Evolutionary conservation across 23 tunicate genomes (phyloP).

Genomic region (Halocynthia roretzi): DNA sequence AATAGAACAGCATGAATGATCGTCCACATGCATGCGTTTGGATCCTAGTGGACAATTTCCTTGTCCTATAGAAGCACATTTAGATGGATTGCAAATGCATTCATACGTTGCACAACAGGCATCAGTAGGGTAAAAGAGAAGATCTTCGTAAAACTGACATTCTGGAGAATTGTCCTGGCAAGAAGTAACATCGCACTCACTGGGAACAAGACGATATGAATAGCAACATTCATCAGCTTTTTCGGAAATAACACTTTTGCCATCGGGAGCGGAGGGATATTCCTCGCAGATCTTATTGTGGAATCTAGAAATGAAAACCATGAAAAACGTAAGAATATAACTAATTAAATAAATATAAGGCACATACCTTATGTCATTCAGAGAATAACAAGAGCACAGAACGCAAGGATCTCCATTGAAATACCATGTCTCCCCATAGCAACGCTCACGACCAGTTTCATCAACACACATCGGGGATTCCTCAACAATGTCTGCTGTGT

Average conservation of each 20-base stretch:
- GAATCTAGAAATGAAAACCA: neutral
- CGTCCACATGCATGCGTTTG: too few relatives aligned
- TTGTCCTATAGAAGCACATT: too few relatives aligned
- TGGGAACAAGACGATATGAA: slow-evolving; percentile 38
- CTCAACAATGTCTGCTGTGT: too few relatives aligned
- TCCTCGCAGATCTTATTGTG: neutral
- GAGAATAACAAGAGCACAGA: slow-evolving; percentile 36
- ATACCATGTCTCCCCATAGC: slow-evolving; percentile 90
- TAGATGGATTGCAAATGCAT: slow-evolving; percentile 48
- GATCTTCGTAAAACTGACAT: slow-evolving; percentile 56
- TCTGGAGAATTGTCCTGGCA: slow-evolving; percentile 51
- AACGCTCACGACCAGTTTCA: slow-evolving; percentile 59
- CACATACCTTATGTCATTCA: slow-evolving; percentile 30
- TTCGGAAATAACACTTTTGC: slow-evolving; percentile 60
- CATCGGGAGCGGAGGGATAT: slow-evolving; percentile 38
- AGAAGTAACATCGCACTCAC: slow-evolving; percentile 38
- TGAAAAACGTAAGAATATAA: slow-evolving; percentile 9
- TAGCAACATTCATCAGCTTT: slow-evolving; percentile 87
- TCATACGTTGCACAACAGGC: slow-evolving; percentile 73
- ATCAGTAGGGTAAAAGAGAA: slow-evolving; percentile 50
- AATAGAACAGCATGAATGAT: too few relatives aligned
- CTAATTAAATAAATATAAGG: neutral
- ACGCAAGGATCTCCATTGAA: slow-evolving; percentile 61
- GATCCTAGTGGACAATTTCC: too few relatives aligned
- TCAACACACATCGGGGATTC: slow-evolving; percentile 41